Evolutionary conservation across 2,797 vertebrate genomes (phyloP).

Genomic region (Enteromius thamalakanensis): DNA sequence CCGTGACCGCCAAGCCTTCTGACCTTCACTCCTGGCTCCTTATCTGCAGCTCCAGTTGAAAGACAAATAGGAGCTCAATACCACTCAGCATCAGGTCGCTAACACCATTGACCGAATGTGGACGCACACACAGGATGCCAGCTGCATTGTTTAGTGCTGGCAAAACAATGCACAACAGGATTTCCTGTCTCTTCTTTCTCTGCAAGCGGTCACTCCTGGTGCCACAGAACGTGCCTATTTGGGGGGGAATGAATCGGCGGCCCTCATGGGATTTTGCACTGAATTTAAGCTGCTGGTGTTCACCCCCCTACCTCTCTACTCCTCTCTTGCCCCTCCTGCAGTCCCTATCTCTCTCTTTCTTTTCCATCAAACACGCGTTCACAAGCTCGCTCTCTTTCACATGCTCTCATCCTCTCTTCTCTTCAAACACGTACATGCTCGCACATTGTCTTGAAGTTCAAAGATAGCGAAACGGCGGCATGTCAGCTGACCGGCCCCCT

Average conservation of each 20-base stretch:
- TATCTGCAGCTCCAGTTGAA: constrained; percentile 44
- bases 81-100: not conserved
- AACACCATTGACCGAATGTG: constrained; percentile 39
- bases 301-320: not conserved
- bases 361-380: constrained; percentile 50
- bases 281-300: constrained; percentile 61
- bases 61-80: constrained; percentile 48
- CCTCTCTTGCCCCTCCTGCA: constrained; percentile 8
- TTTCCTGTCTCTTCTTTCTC: constrained; percentile 70
- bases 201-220: constrained; percentile 65
- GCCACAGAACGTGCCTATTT: constrained; percentile 63
- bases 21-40: constrained; percentile 46
- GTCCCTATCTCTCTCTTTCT: constrained; percentile 10
- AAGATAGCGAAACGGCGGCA: constrained; percentile 69
- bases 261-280: constrained; percentile 62
- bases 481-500: constrained; percentile 87
- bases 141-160: constrained; percentile 70
- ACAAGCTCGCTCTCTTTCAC: constrained; percentile 22
- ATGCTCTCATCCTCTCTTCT: constrained; percentile 26
- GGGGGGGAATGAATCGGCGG: constrained; percentile 67
- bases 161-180: constrained; percentile 75
- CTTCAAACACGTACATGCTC: constrained; percentile 41
- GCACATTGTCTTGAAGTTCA: constrained; percentile 84
- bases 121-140: constrained; percentile 72
- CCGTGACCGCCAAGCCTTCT: constrained; percentile 53